These are phyloP conservation scores for Scrobipalpa costella DNA, from an alignment of 2,888 invertebrate species.

Conservation along the genomic window DNA sequence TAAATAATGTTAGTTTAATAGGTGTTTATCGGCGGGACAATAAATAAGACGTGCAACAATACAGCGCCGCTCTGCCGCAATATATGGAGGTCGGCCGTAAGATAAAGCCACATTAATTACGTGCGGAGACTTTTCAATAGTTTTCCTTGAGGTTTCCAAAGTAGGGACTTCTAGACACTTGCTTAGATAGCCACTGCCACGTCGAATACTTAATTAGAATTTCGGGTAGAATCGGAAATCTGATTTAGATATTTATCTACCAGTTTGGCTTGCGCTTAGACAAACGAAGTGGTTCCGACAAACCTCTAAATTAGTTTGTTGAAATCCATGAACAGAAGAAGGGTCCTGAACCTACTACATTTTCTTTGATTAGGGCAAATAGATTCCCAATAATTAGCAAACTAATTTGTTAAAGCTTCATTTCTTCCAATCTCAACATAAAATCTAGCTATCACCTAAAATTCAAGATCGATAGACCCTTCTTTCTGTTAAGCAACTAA, in stretches of 20 bases:
- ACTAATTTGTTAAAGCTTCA: neutral
- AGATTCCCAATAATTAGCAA: too few species aligned
- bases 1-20: conserved; percentile 21
- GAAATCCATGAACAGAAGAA: too few species aligned
- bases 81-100: conserved; percentile 23
- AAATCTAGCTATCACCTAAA: too few species aligned
- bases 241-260: too few species aligned
- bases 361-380: too few species aligned
- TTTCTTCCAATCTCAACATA: too few species aligned
- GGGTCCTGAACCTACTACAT: too few species aligned
- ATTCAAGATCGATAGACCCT: too few species aligned
- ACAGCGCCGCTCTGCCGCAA: conserved; percentile 26
- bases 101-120: conserved; percentile 18
- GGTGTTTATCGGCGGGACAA: conserved; percentile 26
- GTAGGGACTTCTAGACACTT: neutral
- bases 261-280: too few species aligned
- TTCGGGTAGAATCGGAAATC: neutral
- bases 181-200: neutral
- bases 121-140: conserved; percentile 12
- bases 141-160: neutral
- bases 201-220: neutral
- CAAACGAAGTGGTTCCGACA: too few species aligned
- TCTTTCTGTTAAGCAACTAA: too few species aligned
- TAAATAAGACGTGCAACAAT: conserved; percentile 36
- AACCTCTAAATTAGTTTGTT: too few species aligned